Evolutionary conservation across 2,797 vertebrate species (phyloP), one percentile per base, ranked within the genome.

Genomic region (Periparus ater): DNA sequence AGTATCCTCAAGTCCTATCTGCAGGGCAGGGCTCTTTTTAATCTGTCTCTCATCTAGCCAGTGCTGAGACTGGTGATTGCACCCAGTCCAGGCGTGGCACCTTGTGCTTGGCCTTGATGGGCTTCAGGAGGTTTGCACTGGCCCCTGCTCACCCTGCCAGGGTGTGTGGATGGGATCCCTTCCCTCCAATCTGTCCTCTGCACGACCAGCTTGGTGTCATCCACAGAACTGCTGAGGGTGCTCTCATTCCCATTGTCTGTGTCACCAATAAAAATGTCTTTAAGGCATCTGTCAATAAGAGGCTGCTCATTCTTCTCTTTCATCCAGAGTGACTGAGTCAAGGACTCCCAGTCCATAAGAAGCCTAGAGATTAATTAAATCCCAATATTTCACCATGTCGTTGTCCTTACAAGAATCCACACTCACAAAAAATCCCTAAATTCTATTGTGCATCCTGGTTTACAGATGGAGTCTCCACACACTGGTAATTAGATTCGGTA

Each of bases 81-180:
- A 22, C 16, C 50, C 0, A 0, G 2, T 14, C 19, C 30, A 7
- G n/a, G 42, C 23, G 20, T 4, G 3, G 25, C 10, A 65, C 26
- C 44, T 55, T 65, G 34, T 11, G 7, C 68, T 25, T n/a, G 30
- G 6, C 60, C 0, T 0, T 48, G 42, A 20, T 73, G 25, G 26
- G 19, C 32, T 67, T n/a, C 2, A 27, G 19, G 45, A 51, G 10
- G 27, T 67, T 75, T 60, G 62, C 62, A 23, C 1, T 60, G 62
- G n/a, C 23, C 38, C 5, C 29, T 68, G 7, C 13, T 61, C n/a
- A 9, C 0, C 27, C 38, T 67, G 45, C 16, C 45, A 27, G 32
- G 32, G 45, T 18, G 10, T 36, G 32, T 75, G 72, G 27, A 23
- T n/a, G 45, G 38, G 19, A 45, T 38, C 27, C 44, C n/a, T 53